A percentile compares a stretch with the other conserved stretches of the same genome.
These are phyloP conservation scores for Riparia riparia DNA, from an alignment of 2,113 vertebrate genomes.

Conservation along the genomic window DNA sequence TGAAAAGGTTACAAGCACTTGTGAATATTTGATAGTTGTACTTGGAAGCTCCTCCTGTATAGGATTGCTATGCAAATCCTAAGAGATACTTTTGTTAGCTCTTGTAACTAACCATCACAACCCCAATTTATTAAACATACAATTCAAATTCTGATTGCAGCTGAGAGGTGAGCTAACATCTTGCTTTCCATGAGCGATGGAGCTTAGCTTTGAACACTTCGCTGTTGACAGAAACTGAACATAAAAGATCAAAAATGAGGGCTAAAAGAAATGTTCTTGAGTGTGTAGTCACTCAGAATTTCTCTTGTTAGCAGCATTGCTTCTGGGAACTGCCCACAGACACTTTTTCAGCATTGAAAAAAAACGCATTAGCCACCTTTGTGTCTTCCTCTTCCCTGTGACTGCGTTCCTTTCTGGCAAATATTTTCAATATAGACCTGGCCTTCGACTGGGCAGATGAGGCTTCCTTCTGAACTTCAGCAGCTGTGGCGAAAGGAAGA, in stretches of 20 bases:
- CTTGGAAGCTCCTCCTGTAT: slow-evolving; percentile 22
- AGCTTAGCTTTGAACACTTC: slow-evolving; percentile 29
- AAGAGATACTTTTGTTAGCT: slow-evolving; percentile 40
- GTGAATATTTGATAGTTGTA: slow-evolving; percentile 49
- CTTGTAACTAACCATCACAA: slow-evolving; percentile 9
- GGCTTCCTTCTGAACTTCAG: background rate
- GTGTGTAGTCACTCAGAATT: background rate
- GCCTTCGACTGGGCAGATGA: background rate
- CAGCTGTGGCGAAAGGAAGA: background rate
- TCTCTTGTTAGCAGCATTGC: background rate
- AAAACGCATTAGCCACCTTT: background rate
- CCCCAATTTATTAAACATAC: slow-evolving; percentile 40
- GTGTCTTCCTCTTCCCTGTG: background rate
- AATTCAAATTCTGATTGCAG: slow-evolving; percentile 48
- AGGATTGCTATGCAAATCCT: slow-evolving; percentile 37
- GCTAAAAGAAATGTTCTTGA: background rate
- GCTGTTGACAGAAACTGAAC: slow-evolving; percentile 2
- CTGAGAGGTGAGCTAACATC: background rate
- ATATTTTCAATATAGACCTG: background rate
- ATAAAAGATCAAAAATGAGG: background rate
- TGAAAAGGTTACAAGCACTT: slow-evolving; percentile 50
- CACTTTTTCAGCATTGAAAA: background rate
- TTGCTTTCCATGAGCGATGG: slow-evolving; percentile 4
- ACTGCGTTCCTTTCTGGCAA: background rate
- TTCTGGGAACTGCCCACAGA: background rate